Evolutionary conservation across 2,888 invertebrate species (phyloP), one percentile per base, ranked within the genome.

Genomic region (Chironomus riparius): DNA sequence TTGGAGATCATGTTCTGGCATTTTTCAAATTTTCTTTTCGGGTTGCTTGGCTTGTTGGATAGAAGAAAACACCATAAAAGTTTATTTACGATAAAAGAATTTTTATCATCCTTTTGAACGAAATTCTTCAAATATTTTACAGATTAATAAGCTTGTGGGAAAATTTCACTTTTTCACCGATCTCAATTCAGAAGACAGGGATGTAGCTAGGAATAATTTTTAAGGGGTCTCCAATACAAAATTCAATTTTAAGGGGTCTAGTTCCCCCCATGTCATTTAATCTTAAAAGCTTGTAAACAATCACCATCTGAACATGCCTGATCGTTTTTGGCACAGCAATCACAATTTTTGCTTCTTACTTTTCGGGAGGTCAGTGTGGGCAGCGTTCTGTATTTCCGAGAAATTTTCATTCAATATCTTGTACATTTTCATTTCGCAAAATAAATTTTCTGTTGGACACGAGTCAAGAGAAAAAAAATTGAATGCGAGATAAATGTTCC

Each of bases 371-470:
- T 68, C 28, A 5, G n/a, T 65, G 61, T 74, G 47, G 74, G 74
- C 68, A 48, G 68, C 24, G 50, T 71, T 73, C 15, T 38, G 61
- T 73, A 50, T 62, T 61, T 71, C 73, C 71, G 47, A 68, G 68
- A 68, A 68, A 68, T 38, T 38, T 65, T 65, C 65, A 65, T 65
- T 71, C 56, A 61, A 47, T 18, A 18, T 62, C 56, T 61, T 38
- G 13, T 28, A 22, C 61, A 62, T 24, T 72, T 72, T 70, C 70
- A 48, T 62, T 68, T 56, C 56, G 56, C 56, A 56, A 56, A 56
- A n/a, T n/a, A n/a, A 56, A 56, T 18, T 7, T n/a, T n/a, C n/a
- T 15, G 15, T 56, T 56, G 56, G 56, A 56, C 56, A 56, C 56
- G 56, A 56, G 56, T 56, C 56, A 65, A 62, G 12, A 62, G 22